These are phyloP conservation scores for Cavia aperea DNA, from an alignment of 2,113 vertebrate genomes.

Conservation along the genomic window DNA sequence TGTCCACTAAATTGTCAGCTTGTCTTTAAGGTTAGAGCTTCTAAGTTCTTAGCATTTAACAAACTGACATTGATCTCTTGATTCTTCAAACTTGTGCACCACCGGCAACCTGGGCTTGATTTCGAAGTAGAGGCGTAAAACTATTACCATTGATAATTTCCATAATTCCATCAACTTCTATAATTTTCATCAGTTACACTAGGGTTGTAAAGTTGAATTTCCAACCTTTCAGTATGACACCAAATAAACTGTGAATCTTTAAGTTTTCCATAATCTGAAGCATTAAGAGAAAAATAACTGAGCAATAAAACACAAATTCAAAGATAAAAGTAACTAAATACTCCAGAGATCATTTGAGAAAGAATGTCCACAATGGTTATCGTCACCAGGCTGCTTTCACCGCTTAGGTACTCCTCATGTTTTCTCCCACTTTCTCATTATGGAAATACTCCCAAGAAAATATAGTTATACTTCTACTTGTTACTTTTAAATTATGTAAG, in stretches of 20 bases:
- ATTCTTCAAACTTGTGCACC: conserved; percentile 69
- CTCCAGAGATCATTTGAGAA: conserved; percentile 31
- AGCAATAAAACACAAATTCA: conserved; percentile 35
- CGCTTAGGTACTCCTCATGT: conserved; percentile 36
- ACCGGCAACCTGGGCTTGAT: conserved; percentile 52
- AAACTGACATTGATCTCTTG: conserved; percentile 79
- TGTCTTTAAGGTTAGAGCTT: conserved; percentile 75
- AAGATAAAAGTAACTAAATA: neutral
- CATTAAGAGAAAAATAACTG: neutral
- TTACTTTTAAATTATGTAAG: conserved; percentile 43
- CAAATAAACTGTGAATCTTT: conserved; percentile 19
- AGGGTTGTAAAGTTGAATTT: conserved; percentile 8
- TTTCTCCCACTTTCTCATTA: conserved; percentile 68
- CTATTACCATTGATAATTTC: conserved; percentile 54
- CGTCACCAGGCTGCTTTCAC: conserved; percentile 52
- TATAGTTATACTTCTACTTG: conserved; percentile 44
- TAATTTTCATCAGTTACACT: conserved; percentile 25
- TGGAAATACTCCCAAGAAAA: conserved; percentile 49
- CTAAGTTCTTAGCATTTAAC: conserved; percentile 76
- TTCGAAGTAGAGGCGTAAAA: conserved; percentile 59
- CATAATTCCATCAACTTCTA: neutral
- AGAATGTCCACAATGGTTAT: conserved; percentile 52
- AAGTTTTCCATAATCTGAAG: neutral
- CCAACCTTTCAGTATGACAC: neutral
- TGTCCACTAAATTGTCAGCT: conserved; percentile 77